Base-by-base conservation (phyloP, 2,888 invertebrate genomes). In the Drosophila neonasuta region DNA sequence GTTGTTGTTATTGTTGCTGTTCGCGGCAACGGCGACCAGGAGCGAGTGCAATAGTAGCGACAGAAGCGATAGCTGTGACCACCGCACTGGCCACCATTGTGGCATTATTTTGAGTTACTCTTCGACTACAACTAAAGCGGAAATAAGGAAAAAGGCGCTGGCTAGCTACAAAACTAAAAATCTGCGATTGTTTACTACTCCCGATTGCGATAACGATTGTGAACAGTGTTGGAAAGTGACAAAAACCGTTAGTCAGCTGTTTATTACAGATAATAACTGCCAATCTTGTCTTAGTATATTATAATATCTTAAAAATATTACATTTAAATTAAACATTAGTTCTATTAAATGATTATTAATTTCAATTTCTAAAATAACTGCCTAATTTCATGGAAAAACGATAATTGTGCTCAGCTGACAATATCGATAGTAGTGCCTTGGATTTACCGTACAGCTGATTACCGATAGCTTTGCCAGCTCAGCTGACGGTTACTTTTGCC, bases 61-160 rank as follows among this genome's bases (percentile, higher is more conserved):
- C 9, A 51, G 7, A 42, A 65, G 48, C 60, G 59, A 15, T 9
- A 63, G 65, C 65, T 65, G 58, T 58, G 63, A 48, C 77, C 68
- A 57, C 68, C 60, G 77, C 74, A 64, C 74, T 56, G 69, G 74
- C 56, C 69, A 74, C 50, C 74, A 77, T 64, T 36, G 15, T 46
- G 17, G 74, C 74, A 74, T 74, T 42, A 55, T 77, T 50, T 36
- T 11, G 36, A 5, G 11, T 36, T 15, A 65, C 54, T 45, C 49
- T 51, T 41, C 45, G 7, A 11, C 49, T 51, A 52, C 64, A 45
- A 65, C 11, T 36, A 36, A 36, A 36, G 36, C n/a, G 36, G 36
- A 36, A 36, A 36, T 15, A 9, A 39, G 5, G n/a, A 32, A 39
- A 39, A 13, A 71, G 71, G 76, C 65, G 76, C 71, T 72, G 75